These are phyloP conservation scores for Montipora capricornis DNA, from an alignment of 64 coral and sea anemone genomes.

Conservation along the genomic window DNA sequence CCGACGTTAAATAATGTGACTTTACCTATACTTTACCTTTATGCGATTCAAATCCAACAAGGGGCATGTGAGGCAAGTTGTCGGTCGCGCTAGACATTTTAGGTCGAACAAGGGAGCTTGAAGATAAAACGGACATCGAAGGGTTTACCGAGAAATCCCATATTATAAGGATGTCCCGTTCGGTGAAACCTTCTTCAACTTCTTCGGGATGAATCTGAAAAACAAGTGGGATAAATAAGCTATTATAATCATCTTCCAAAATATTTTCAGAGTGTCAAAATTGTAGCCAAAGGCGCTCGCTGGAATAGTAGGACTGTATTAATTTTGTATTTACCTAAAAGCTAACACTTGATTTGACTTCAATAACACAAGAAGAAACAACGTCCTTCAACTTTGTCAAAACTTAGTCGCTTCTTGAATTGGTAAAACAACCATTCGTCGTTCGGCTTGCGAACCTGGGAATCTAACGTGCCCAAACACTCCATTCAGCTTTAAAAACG, in stretches of 20 bases:
- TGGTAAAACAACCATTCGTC: conserved; percentile 55
- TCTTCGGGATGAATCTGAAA: conserved; percentile 55
- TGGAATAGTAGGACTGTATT: neutral
- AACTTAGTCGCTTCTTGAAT: neutral
- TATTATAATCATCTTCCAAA: neutral
- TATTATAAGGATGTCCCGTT: neutral
- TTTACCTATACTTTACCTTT: too few species aligned
- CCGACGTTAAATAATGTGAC: too few species aligned
- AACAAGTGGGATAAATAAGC: neutral
- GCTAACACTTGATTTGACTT: conserved; percentile 53
- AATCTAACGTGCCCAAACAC: conserved; percentile 56
- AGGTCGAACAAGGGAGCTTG: too few species aligned
- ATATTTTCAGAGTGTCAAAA: neutral
- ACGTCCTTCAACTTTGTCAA: conserved; percentile 51
- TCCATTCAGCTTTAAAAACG: conserved; percentile 47
- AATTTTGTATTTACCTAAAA: conserved; percentile 41
- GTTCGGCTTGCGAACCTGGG: conserved; percentile 9
- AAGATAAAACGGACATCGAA: too few species aligned
- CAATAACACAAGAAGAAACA: conserved; percentile 44
- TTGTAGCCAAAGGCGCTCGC: too few species aligned
- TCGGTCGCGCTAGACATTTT: too few species aligned
- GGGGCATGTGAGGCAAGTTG: too few species aligned
- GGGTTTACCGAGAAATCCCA: conserved; percentile 40
- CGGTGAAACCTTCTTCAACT: conserved; percentile 10
- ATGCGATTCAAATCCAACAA: too few species aligned